Percentiles rank a stretch among this genome's conserved stretches.
Conservation (phyloP, 2,113 vertebrate genomes). For the Piprites chloris region DNA sequence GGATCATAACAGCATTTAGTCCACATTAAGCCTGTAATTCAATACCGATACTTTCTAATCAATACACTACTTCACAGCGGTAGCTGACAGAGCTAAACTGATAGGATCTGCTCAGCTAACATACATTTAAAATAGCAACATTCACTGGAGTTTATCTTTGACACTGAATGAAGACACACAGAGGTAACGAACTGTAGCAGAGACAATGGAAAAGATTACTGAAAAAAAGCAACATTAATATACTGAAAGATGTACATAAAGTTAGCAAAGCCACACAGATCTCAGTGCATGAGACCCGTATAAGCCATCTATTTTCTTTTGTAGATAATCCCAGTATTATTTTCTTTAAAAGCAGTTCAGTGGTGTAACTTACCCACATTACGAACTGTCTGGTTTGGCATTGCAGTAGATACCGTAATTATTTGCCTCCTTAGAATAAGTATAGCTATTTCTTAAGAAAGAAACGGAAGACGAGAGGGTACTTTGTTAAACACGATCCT, state of each 20-base stretch:
- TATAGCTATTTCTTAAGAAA: background rate
- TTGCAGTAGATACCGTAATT: background rate
- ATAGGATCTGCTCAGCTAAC: slow-evolving; percentile 34
- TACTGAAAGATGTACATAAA: background rate
- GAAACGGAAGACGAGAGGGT: background rate
- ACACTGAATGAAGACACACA: background rate
- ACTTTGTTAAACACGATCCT: background rate
- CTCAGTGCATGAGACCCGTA: background rate
- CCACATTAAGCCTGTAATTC: slow-evolving; percentile 37
- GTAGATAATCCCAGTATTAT: background rate
- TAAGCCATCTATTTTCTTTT: background rate
- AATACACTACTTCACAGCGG: background rate
- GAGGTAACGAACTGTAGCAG: background rate
- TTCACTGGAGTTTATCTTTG: background rate
- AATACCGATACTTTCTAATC: slow-evolving; percentile 48
- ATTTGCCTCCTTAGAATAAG: background rate
- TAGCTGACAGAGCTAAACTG: slow-evolving; percentile 22
- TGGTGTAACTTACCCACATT: background rate
- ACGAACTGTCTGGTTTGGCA: background rate
- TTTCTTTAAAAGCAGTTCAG: background rate
- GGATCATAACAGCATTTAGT: slow-evolving; percentile 47
- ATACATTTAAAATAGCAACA: background rate
- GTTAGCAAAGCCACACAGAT: background rate
- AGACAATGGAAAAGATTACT: background rate
- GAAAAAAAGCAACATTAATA: background rate